Evolutionary conservation across 2,113 vertebrate genomes (phyloP), one percentile per base, ranked within the genome.

Genomic region (Pachycephala philippinensis): DNA sequence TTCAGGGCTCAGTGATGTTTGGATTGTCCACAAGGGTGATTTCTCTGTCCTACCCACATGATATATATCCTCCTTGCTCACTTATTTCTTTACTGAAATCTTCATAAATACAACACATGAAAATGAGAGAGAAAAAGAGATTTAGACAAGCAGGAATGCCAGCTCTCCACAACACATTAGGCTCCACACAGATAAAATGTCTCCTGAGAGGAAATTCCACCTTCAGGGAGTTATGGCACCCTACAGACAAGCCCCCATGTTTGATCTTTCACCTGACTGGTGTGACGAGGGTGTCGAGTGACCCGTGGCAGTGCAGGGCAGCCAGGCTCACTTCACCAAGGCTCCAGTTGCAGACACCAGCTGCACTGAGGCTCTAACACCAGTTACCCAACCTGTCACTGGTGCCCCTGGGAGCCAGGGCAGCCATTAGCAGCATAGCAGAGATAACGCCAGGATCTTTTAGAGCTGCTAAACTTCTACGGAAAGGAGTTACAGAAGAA

Each of bases 241-340:
- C 20, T 45, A 39, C 31, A 35, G n/a, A 30, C 6, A 69, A 80
- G 10, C 2, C 3, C 13, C 17, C 15, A 2, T 4, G 30, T 79
- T 56, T 52, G 23, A 33, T 52, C 7, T 63, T 76, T 76, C 31
- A 27, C 23, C 10, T 45, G 16, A 28, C 7, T 18, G 19, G 5
- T 61, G 23, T 1, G 2, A n/a, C 16, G 50, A 63, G 33, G 42
- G 5, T 69, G 17, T 26, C 0, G 4, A 54, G 31, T 1, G 2
- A 28, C n/a, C 31, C n/a, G 61, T 79, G 31, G 12, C 11, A 24
- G 33, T 3, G 10, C 47, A 59, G 26, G 13, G 22, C 52, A 60
- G 28, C 3, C 64, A 63, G 45, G 15, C 8, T 72, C 6, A 3
- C 27, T 30, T 42, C n/a, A n/a, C 14, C 80, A 68, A 42, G 12